Evolutionary conservation across 1,140 invertebrate genomes (phyloP).

Genomic region (Bombus soroeensis): DNA sequence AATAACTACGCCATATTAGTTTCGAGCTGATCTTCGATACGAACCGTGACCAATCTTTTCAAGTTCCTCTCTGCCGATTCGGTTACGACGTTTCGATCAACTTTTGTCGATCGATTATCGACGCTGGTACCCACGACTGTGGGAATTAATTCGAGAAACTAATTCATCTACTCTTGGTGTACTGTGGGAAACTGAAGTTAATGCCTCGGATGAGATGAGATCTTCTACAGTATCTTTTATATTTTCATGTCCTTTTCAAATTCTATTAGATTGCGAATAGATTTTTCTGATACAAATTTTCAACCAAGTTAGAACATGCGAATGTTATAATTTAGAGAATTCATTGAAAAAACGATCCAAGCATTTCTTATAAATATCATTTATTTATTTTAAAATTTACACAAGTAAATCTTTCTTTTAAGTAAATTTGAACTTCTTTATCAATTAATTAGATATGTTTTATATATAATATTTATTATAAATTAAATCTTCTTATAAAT

Average conservation of each 20-base stretch:
- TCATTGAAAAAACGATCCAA: no score
- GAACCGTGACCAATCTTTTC: constrained; percentile 49
- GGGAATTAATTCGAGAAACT: constrained; percentile 69
- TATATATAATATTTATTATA: no score
- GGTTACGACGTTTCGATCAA: constrained; percentile 3
- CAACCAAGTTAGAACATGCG: not conserved
- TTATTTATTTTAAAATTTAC: no score
- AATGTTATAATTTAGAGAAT: not conserved
- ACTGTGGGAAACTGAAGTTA: constrained; percentile 16
- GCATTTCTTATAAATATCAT: no score
- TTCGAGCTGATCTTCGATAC: not conserved
- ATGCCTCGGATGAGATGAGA: not conserved
- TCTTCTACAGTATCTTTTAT: not conserved
- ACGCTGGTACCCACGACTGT: constrained; percentile 56
- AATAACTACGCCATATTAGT: constrained; percentile 57
- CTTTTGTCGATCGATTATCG: constrained; percentile 60
- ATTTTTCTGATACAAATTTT: no score
- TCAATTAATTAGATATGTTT: no score
- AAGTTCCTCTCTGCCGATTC: constrained; percentile 25
- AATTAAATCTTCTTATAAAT: no score
- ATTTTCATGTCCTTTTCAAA: not conserved
- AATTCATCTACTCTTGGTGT: constrained; percentile 3
- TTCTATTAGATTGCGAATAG: not conserved
- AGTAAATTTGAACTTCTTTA: no score
- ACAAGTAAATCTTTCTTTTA: no score